Conservation (phyloP, 2,888 invertebrate species). For the Empis livida region DNA sequence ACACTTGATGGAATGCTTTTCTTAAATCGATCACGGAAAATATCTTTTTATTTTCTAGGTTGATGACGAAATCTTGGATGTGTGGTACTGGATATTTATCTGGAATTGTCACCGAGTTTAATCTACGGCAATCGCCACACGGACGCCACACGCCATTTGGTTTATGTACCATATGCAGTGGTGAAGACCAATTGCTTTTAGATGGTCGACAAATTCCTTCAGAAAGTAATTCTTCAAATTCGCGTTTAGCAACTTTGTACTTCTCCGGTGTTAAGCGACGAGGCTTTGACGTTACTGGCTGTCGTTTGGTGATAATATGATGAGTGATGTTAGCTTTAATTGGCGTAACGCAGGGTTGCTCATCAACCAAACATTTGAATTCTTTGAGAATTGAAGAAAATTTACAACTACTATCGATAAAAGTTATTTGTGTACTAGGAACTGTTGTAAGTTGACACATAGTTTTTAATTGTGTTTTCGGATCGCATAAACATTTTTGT, state of each 20-base stretch:
- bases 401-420: neutral
- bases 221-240: neutral
- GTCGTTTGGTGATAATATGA: neutral
- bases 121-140: neutral
- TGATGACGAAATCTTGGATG: conserved; percentile 3
- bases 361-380: neutral
- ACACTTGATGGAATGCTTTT: conserved; percentile 2
- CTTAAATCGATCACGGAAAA: conserved; percentile 7
- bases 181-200: conserved; percentile 22
- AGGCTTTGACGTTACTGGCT: neutral
- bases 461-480: neutral
- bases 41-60: conserved; percentile 3
- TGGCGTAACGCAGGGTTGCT: neutral
- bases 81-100: neutral
- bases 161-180: neutral
- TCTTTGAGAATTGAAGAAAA: neutral
- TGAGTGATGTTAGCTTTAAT: neutral
- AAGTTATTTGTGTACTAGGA: neutral
- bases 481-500: neutral
- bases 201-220: conserved; percentile 17
- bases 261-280: conserved; percentile 9
- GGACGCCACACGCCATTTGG: neutral
- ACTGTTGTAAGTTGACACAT: neutral
- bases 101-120: neutral
- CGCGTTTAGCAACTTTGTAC: neutral